phyloP scores from a whole-genome alignment of 2,113 vertebrate species.

The Macrotus californicus region DNA sequence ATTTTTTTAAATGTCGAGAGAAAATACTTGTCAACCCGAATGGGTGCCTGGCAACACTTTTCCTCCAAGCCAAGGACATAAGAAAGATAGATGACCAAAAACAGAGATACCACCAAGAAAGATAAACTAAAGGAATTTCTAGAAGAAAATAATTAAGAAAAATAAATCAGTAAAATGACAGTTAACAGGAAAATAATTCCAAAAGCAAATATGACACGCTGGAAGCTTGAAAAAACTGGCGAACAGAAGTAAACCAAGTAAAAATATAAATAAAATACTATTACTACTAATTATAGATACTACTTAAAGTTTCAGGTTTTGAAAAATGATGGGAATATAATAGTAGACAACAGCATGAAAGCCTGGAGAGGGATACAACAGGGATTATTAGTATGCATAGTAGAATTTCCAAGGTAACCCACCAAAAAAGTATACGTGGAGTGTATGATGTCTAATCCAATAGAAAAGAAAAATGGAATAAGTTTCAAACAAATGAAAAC shows the following conservation, averaged over 20 bases:
- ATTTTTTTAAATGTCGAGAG: not conserved
- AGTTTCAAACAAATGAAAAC: not conserved
- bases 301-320: not conserved
- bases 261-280: not conserved
- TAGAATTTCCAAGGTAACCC: not conserved
- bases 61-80: not conserved
- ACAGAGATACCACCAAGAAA: not conserved
- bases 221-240: not conserved
- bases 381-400: not conserved
- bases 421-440: not conserved
- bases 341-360: not conserved
- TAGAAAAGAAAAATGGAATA: not conserved
- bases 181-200: not conserved
- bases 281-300: not conserved
- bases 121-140: not conserved
- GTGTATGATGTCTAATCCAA: not conserved
- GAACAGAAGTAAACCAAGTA: not conserved
- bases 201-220: not conserved
- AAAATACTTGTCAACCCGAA: conserved; percentile 1
- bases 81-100: not conserved
- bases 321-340: not conserved
- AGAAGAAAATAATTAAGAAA: not conserved
- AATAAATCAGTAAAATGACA: not conserved
- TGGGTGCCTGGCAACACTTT: not conserved
- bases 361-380: not conserved